phyloP scores from a whole-genome alignment of 1,140 invertebrate species.

The Aricia agestis region DNA sequence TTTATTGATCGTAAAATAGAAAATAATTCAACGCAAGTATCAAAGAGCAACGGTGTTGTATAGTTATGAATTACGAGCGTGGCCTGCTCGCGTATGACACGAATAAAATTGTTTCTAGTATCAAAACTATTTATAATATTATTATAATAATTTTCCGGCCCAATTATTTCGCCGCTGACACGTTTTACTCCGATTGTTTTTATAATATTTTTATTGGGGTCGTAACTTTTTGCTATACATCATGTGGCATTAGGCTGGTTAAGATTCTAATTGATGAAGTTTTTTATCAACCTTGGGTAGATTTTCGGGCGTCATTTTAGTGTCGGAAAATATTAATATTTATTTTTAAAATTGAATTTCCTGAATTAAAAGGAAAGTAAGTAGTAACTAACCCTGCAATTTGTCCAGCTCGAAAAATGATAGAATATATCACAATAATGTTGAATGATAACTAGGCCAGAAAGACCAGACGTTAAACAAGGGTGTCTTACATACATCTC shows the following conservation, averaged over 20 bases:
- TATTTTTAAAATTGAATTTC: no score
- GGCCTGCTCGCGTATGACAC: conserved; percentile 56
- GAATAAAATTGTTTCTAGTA: conserved; percentile 63
- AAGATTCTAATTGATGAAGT: not conserved
- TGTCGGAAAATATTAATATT: no score
- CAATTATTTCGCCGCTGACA: conserved; percentile 70
- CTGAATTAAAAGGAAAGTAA: no score
- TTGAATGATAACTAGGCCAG: no score
- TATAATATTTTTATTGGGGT: conserved; percentile 10
- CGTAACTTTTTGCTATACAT: conserved; percentile 2
- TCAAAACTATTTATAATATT: conserved; percentile 75
- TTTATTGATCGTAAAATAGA: conserved; percentile 22
- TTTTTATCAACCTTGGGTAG: not conserved
- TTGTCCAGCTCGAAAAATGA: no score
- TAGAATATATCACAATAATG: no score
- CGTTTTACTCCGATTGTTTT: conserved; percentile 44
- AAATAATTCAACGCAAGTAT: conserved; percentile 40
- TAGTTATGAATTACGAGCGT: conserved; percentile 65
- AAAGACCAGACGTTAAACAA: no score
- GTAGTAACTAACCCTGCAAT: no score
- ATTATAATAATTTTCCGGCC: conserved; percentile 72
- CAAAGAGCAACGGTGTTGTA: conserved; percentile 37
- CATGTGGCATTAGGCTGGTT: not conserved
- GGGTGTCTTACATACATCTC: no score
- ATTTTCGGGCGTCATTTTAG: not conserved